phyloP scores from a whole-genome alignment of 2,113 vertebrate genomes.

The Epinephelus moara region DNA sequence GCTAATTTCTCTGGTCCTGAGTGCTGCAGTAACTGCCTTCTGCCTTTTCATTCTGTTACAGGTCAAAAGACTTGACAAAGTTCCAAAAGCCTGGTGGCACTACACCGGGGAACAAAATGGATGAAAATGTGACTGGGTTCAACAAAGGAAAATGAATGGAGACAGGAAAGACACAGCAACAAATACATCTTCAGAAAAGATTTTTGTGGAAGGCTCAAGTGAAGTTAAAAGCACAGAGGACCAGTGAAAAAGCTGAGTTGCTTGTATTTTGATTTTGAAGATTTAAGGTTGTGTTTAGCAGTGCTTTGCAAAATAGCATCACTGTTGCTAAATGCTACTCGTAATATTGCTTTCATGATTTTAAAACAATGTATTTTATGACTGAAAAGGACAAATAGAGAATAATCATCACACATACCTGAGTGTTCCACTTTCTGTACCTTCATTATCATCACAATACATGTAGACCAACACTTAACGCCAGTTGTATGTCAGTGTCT shows the following conservation, averaged over 20 bases:
- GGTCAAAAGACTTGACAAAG: conserved; percentile 78
- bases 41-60: conserved; percentile 74
- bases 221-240: not conserved
- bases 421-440: not conserved
- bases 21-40: conserved; percentile 60
- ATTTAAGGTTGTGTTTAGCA: not conserved
- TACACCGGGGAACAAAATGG: conserved; percentile 37
- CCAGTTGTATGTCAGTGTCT: conserved; percentile 46
- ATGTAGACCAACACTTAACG: conserved; percentile 18
- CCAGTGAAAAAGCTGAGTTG: not conserved
- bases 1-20: conserved; percentile 62
- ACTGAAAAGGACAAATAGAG: not conserved
- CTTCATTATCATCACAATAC: not conserved
- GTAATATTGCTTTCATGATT: not conserved
- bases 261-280: not conserved
- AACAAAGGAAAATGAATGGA: conserved; percentile 59
- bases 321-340: not conserved
- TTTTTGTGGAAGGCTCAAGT: not conserved
- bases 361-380: not conserved
- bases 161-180: conserved; percentile 29
- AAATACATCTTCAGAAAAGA: not conserved
- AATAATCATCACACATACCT: not conserved
- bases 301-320: not conserved
- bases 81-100: conserved; percentile 64
- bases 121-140: conserved; percentile 59